Evolutionary conservation across 2,797 vertebrate genomes (phyloP).

Genomic region (Rhynchonycteris naso): DNA sequence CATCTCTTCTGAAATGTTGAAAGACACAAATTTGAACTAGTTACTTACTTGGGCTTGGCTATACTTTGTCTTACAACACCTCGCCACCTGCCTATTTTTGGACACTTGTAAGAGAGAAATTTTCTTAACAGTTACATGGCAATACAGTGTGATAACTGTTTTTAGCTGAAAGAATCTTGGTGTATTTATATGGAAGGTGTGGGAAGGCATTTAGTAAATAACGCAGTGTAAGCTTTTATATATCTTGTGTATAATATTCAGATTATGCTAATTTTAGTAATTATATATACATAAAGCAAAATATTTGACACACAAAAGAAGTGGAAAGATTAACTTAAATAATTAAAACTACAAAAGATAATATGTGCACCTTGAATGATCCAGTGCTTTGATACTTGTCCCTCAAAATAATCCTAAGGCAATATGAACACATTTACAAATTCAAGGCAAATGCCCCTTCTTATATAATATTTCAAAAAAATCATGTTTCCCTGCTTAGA

Average conservation of each 20-base stretch:
- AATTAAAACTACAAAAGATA: background rate
- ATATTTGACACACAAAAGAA: background rate
- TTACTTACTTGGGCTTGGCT: background rate
- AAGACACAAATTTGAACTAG: background rate
- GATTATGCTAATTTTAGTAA: background rate
- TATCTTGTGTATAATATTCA: background rate
- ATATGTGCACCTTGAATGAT: background rate
- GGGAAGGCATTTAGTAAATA: background rate
- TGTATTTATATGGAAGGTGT: constrained; percentile 29
- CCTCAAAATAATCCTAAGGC: background rate
- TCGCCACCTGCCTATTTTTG: background rate
- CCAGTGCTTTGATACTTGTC: background rate
- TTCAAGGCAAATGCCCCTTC: background rate
- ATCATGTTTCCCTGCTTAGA: background rate
- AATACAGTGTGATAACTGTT: background rate
- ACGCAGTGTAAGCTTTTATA: background rate
- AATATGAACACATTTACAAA: background rate
- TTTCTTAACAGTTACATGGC: background rate
- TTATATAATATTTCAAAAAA: background rate
- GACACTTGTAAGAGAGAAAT: background rate
- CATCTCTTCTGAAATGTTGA: background rate
- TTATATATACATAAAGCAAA: background rate
- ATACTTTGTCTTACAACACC: constrained; percentile 17
- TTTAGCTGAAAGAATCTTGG: constrained; percentile 28
- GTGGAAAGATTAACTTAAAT: background rate